phyloP scores from a whole-genome alignment of 2,888 invertebrate species.

The Zootermopsis nevadensis region DNA sequence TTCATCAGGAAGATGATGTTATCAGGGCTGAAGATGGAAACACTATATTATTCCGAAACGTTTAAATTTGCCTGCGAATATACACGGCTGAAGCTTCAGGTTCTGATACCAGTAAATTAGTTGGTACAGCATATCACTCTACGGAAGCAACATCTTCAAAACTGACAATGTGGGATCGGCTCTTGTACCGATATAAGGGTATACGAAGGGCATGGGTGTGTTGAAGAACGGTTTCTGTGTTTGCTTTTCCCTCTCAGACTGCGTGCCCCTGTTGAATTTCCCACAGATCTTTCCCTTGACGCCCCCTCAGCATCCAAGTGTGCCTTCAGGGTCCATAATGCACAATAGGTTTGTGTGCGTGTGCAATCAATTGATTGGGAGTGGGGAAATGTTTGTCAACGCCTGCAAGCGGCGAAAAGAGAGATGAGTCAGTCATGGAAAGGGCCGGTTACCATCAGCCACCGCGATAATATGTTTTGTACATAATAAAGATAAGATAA shows the following conservation, averaged over 20 bases:
- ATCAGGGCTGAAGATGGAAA: too few relatives aligned
- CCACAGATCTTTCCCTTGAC: neutral
- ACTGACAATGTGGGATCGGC: too few relatives aligned
- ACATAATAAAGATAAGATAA: neutral
- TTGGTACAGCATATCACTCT: too few relatives aligned
- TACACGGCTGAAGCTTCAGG: too few relatives aligned
- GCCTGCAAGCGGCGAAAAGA: neutral
- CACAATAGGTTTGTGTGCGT: neutral
- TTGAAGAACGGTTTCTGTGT: neutral
- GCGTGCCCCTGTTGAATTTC: neutral
- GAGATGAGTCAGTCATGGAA: neutral
- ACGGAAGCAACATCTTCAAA: too few relatives aligned
- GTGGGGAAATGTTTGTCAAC: constrained; percentile 26
- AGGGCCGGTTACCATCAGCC: too few relatives aligned
- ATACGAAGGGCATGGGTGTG: too few relatives aligned
- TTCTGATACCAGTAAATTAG: too few relatives aligned
- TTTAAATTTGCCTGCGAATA: too few relatives aligned
- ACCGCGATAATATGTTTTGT: neutral
- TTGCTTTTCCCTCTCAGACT: neutral
- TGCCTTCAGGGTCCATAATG: constrained; percentile 4
- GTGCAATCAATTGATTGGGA: constrained; percentile 16
- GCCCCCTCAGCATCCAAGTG: neutral
- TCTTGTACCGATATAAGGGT: too few relatives aligned
- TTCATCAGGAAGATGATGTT: too few relatives aligned
- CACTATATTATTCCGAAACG: too few relatives aligned